Evolutionary conservation across 2,797 vertebrate genomes (phyloP), one percentile per base, ranked within the genome.

Genomic region (Etheostoma nigrum): DNA sequence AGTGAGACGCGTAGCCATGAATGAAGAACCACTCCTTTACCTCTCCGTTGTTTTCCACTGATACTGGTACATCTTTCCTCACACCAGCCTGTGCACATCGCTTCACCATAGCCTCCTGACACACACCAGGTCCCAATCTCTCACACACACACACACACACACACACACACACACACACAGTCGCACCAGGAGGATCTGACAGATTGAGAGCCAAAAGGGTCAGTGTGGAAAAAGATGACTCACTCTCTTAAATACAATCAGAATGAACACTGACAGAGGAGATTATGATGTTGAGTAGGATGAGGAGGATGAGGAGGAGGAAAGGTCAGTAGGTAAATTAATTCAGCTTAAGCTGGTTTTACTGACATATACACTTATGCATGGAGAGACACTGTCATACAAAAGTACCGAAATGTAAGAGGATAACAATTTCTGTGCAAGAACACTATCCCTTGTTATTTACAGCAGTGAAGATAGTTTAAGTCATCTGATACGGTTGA

Each of bases 31-130:
- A 57, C 72, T 63, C 74, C 74, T 71, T 79, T 80, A 72, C 68
- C 30, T 47, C 55, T 52, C 40, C 16, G 13, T 72, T 75, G 64
- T 60, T 64, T 42, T 82, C 76, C 65, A 59, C 72, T 68, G 84
- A 78, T 16, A 72, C 81, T 27, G 78, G 72, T 61, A 72, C 81
- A 40, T 90, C 85, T 88, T 74, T 90, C 90, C 91, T 91, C 86
- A 87, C 83, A 82, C 84, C 90, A 88, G 79, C 89, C 77, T 36
- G 88, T 79, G 85, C 81, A 85, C 95, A 95, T 95, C 78, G 86
- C 91, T 74, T 94, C 93, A 91, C 91, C 94, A 94, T 94, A 91
- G 91, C 90, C 90, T 68, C 87, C 86, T 27, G 78, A 86, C 87
- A 59, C 83, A 68, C 86, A 75, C 82, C 82, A 86, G 88, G 67